These are phyloP conservation scores for Sinocyclocheilus anshuiensis DNA, from an alignment of 2,113 vertebrate genomes.

Conservation along the genomic window DNA sequence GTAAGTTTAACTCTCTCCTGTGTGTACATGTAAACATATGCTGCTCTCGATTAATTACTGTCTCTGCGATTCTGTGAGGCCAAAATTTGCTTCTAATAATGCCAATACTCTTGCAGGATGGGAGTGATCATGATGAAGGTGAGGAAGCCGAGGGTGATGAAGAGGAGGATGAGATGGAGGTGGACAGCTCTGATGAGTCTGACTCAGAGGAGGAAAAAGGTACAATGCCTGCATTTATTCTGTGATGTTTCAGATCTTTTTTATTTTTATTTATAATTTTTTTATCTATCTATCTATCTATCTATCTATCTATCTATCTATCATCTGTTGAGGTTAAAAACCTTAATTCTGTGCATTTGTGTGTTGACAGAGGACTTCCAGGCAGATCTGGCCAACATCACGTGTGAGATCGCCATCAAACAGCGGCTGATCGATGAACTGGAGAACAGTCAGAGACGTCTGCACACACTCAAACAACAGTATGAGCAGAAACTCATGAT, in stretches of 20 bases:
- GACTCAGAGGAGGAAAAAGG: conserved; percentile 98
- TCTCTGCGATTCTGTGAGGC: not conserved
- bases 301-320: too few relatives aligned
- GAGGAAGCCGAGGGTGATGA: conserved; percentile 90
- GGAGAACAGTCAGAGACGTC: conserved; percentile 94
- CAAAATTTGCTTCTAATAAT: not conserved
- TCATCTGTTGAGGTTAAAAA: not conserved
- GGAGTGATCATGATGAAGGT: conserved; percentile 90
- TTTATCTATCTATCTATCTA: too few relatives aligned
- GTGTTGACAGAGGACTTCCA: conserved; percentile 86
- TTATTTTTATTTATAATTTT: not conserved
- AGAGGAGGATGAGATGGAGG: conserved; percentile 88
- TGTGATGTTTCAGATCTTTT: too few relatives aligned
- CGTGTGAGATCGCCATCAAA: conserved; percentile 99
- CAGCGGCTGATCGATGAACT: conserved; percentile 98
- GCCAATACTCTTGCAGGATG: conserved; percentile 71
- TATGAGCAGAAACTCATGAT: conserved; percentile 97
- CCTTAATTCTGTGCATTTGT: conserved; percentile 29
- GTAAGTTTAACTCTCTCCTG: conserved; percentile 70
- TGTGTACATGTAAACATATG: not conserved
- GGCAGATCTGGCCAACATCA: conserved; percentile 96
- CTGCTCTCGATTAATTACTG: not conserved
- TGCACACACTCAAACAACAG: conserved; percentile 94
- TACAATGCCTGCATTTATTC: conserved; percentile 53
- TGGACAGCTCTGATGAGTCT: conserved; percentile 90